Conservation (phyloP, 2,113 vertebrate genomes). For the Ailuropoda melanoleuca region DNA sequence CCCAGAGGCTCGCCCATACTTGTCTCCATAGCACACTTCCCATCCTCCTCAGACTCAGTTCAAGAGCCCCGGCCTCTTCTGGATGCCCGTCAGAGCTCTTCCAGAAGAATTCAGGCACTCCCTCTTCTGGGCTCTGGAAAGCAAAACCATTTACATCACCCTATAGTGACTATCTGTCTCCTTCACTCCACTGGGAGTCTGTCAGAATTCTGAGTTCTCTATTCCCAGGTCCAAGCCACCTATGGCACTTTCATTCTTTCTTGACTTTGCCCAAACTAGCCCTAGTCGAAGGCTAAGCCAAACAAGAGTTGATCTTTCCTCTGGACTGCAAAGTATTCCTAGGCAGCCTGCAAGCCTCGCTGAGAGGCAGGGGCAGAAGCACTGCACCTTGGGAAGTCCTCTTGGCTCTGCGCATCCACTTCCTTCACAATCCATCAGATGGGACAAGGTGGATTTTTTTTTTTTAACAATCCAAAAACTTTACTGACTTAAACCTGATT, state of each 20-base stretch:
- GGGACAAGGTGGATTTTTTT: background rate
- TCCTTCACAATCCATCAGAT: background rate
- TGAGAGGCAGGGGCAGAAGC: background rate
- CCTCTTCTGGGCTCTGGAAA: background rate
- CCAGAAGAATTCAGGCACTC: slow-evolving; percentile 13
- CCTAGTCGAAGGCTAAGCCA: background rate
- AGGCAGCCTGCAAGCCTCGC: background rate
- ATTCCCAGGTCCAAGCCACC: background rate
- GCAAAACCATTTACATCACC: background rate
- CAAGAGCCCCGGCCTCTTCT: background rate
- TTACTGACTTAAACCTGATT: slow-evolving; percentile 99
- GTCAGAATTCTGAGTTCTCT: slow-evolving; percentile 11
- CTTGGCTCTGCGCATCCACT: background rate
- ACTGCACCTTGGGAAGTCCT: background rate
- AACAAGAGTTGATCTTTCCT: background rate
- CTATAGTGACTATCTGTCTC: background rate
- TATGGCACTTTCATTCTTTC: background rate
- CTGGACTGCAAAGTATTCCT: slow-evolving; percentile 2
- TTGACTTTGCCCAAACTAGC: slow-evolving; percentile 1
- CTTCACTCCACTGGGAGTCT: background rate
- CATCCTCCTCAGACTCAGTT: background rate
- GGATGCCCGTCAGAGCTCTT: slow-evolving; percentile 13
- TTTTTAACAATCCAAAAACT: slow-evolving; percentile 96
- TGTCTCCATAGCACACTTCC: background rate
- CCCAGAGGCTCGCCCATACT: background rate